Evolutionary conservation across 1,140 invertebrate genomes (phyloP).

Genomic region (Matsumurasca onukii): DNA sequence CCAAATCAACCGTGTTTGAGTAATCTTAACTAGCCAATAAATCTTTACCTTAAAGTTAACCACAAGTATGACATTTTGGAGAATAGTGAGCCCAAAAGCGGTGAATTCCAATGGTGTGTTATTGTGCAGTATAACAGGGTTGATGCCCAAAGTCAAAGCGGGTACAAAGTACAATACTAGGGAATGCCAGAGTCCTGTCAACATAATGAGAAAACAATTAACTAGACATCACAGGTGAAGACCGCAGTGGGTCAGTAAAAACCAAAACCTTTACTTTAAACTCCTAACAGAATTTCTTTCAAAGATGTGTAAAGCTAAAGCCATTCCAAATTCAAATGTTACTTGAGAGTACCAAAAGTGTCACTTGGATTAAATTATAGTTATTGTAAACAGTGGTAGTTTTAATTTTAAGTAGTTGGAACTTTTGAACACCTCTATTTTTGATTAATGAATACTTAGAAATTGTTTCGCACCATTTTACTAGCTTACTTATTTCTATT

Average conservation of each 20-base stretch:
- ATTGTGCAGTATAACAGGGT: slow-evolving; percentile 48
- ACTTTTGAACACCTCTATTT: too few relatives aligned
- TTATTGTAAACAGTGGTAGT: too few relatives aligned
- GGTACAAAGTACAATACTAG: slow-evolving; percentile 55
- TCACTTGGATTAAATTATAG: too few relatives aligned
- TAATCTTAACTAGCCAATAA: not conserved
- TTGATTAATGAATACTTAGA: too few relatives aligned
- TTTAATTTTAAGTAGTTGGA: too few relatives aligned
- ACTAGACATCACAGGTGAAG: not conserved
- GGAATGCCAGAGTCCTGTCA: slow-evolving; percentile 58
- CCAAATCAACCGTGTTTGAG: not conserved
- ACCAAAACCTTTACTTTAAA: not conserved
- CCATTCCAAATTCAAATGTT: not conserved
- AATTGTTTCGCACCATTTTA: too few relatives aligned
- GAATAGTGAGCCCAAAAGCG: slow-evolving; percentile 52
- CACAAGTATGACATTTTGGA: slow-evolving; percentile 51
- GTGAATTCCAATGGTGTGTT: slow-evolving; percentile 50
- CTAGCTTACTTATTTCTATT: too few relatives aligned
- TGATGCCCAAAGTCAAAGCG: slow-evolving; percentile 47
- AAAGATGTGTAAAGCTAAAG: not conserved
- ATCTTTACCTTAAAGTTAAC: slow-evolving; percentile 54
- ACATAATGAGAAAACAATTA: not conserved
- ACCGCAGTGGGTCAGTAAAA: too few relatives aligned
- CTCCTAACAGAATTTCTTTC: not conserved
- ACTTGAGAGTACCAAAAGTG: not conserved